phyloP scores from a whole-genome alignment of 2,797 vertebrate genomes.

The Microctenopoma stevenorrisi region DNA sequence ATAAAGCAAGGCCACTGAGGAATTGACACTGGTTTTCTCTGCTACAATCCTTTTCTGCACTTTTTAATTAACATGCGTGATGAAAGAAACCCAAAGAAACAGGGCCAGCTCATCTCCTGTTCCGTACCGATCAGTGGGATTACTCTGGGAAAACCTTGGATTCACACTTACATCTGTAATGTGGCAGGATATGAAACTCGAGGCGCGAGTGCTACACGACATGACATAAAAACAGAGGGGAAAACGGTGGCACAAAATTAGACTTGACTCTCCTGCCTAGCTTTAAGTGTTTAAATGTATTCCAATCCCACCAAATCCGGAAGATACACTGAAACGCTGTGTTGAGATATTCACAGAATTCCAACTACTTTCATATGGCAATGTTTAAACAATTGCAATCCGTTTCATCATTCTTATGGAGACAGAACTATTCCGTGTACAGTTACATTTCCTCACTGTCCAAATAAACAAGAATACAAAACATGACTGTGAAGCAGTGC shows the following conservation, averaged over 20 bases:
- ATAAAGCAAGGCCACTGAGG: conserved; percentile 34
- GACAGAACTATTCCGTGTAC: background rate
- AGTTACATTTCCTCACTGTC: conserved; percentile 17
- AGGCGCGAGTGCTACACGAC: background rate
- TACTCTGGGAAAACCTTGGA: conserved; percentile 7
- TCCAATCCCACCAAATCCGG: background rate
- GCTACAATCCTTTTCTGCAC: conserved; percentile 29
- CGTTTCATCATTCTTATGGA: conserved; percentile 44
- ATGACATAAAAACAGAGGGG: background rate
- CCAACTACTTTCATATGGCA: background rate
- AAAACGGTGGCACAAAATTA: conserved; percentile 3
- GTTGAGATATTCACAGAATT: background rate
- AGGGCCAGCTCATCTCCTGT: background rate
- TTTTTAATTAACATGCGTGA: conserved; percentile 50
- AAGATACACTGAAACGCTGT: background rate
- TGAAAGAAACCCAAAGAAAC: conserved; percentile 23
- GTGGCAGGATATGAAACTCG: background rate
- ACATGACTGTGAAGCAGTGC: conserved; percentile 29
- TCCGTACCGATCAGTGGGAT: conserved; percentile 15
- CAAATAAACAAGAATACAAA: conserved; percentile 25
- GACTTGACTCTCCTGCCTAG: background rate
- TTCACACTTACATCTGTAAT: conserved; percentile 19
- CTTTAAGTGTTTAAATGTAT: background rate
- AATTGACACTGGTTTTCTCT: conserved; percentile 24
- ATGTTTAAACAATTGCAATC: conserved; percentile 26